phyloP scores from a whole-genome alignment of 1,140 invertebrate species.

The Drosophila pseudoananassae region DNA sequence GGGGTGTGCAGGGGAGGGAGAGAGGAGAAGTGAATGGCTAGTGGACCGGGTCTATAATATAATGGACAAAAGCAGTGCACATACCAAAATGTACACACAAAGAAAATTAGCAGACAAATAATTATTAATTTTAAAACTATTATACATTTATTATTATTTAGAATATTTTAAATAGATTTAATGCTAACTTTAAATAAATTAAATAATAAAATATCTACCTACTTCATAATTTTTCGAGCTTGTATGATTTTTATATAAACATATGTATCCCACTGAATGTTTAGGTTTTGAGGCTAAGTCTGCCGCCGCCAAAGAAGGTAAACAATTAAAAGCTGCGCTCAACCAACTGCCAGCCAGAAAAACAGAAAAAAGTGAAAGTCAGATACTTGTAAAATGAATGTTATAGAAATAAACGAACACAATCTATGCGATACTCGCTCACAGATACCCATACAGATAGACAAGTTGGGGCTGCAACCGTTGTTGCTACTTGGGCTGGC shows the following conservation, averaged over 20 bases:
- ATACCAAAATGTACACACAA: slow-evolving; percentile 4
- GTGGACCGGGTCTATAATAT: slow-evolving; percentile 8
- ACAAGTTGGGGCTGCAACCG: slow-evolving; percentile 35
- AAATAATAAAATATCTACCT: too few species aligned
- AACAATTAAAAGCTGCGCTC: slow-evolving; percentile 56
- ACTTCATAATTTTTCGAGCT: background rate
- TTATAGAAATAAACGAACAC: slow-evolving; percentile 53
- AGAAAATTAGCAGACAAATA: background rate
- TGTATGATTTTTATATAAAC: slow-evolving; percentile 1
- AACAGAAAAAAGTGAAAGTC: slow-evolving; percentile 71
- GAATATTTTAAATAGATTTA: too few species aligned
- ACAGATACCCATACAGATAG: slow-evolving; percentile 17
- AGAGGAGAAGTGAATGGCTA: slow-evolving; percentile 37
- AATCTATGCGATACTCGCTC: slow-evolving; percentile 50
- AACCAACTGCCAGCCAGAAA: slow-evolving; percentile 19
- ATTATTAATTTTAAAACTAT: background rate
- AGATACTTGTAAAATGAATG: slow-evolving; percentile 56
- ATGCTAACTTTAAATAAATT: too few species aligned
- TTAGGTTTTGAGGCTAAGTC: slow-evolving; percentile 20
- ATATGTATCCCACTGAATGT: slow-evolving; percentile 14
- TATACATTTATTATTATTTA: too few species aligned
- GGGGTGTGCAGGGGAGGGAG: background rate
- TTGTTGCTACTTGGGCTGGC: slow-evolving; percentile 47
- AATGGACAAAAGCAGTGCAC: slow-evolving; percentile 17
- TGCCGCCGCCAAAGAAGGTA: slow-evolving; percentile 37